Percentiles rank a stretch among this genome's conserved stretches.
phyloP scores from a whole-genome alignment of 2,113 vertebrate species.

The Sitta europaea region DNA sequence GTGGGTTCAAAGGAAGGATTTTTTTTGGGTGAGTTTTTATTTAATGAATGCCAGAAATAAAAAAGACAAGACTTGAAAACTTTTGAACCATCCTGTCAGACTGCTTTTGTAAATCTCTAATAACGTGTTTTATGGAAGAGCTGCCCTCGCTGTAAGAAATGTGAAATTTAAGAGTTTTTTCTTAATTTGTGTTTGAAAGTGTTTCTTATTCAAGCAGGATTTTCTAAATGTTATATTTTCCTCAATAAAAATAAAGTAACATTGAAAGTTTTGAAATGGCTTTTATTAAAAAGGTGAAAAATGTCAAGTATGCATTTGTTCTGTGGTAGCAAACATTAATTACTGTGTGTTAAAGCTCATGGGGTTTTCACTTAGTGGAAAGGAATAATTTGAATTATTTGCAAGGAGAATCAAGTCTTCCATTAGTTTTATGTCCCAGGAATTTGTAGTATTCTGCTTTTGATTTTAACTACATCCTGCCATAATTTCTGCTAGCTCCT shows the following conservation, averaged over 20 bases:
- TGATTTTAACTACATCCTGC: not conserved
- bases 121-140: not conserved
- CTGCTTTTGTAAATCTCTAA: not conserved
- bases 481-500: not conserved
- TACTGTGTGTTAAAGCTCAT: not conserved
- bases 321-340: not conserved
- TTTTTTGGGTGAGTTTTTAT: not conserved
- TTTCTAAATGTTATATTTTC: slow-evolving; percentile 56
- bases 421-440: not conserved
- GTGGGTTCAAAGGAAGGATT: not conserved
- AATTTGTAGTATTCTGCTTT: not conserved
- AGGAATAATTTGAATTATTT: not conserved
- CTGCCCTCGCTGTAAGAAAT: not conserved
- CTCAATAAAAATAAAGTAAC: not conserved
- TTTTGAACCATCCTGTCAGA: not conserved
- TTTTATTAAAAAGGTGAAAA: slow-evolving; percentile 26
- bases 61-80: not conserved
- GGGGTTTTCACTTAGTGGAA: not conserved
- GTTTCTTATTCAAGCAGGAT: slow-evolving; percentile 31
- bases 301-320: not conserved
- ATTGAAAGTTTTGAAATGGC: not conserved
- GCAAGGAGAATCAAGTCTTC: not conserved
- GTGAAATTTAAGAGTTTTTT: not conserved
- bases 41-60: not conserved
- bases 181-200: slow-evolving; percentile 7